Conservation (phyloP, 2,113 vertebrate genomes). For the Vicugna pacos region DNA sequence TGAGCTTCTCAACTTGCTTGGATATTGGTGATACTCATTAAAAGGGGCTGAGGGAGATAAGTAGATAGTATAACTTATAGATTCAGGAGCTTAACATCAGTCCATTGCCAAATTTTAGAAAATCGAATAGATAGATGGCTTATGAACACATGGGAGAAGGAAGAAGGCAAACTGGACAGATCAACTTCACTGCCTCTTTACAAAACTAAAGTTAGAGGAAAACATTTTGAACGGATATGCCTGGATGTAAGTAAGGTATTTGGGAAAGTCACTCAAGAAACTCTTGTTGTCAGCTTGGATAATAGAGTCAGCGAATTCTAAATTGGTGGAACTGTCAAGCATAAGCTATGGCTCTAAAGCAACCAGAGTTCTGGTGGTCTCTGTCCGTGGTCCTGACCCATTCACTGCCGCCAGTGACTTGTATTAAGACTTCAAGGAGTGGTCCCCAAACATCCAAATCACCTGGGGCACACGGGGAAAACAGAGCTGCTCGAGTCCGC, state of each 20-base stretch:
- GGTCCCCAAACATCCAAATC: not conserved
- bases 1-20: not conserved
- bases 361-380: not conserved
- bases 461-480: not conserved
- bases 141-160: not conserved
- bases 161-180: not conserved
- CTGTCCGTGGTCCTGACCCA: constrained; percentile 63
- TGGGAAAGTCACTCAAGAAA: not conserved
- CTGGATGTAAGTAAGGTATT: not conserved
- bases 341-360: not conserved
- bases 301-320: not conserved
- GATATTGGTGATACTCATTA: not conserved
- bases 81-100: not conserved
- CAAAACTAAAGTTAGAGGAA: not conserved
- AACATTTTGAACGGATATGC: not conserved
- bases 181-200: not conserved
- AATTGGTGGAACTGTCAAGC: not conserved
- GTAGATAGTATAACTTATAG: not conserved
- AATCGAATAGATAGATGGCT: not conserved
- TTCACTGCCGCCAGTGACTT: not conserved
- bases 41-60: too few relatives aligned
- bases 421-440: not conserved
- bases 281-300: not conserved
- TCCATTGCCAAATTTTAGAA: too few relatives aligned
- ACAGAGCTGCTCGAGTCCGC: not conserved